phyloP scores from a whole-genome alignment of 2,797 vertebrate genomes.

The Enoplosus armatus region DNA sequence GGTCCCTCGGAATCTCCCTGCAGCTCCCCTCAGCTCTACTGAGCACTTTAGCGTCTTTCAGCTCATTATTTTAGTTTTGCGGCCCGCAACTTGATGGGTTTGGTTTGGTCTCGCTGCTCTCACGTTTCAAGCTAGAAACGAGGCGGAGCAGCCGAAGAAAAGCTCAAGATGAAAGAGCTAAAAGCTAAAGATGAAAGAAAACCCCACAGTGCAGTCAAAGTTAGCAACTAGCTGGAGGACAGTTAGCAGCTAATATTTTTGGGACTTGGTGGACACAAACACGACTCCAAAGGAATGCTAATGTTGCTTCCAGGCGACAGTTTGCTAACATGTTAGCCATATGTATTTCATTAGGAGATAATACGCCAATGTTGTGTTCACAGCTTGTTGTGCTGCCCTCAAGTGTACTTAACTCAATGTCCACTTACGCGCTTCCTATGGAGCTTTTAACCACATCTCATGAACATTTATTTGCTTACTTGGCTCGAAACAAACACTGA shows the following conservation, averaged over 20 bases:
- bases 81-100: neutral
- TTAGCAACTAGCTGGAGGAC: neutral
- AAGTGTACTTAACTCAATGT: neutral
- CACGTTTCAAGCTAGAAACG: neutral
- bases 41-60: neutral
- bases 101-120: neutral
- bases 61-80: neutral
- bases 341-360: neutral
- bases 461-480: no score
- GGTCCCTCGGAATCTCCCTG: neutral
- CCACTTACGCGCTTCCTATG: neutral
- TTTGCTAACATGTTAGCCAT: neutral
- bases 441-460: neutral
- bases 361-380: neutral
- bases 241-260: neutral
- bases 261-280: neutral
- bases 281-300: neutral
- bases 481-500: no score
- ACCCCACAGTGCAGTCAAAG: neutral
- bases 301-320: neutral
- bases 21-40: neutral
- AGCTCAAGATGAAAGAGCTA: neutral
- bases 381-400: neutral
- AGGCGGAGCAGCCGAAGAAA: neutral
- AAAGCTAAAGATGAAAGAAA: neutral